Base-by-base conservation (phyloP, 2,797 vertebrate species). In the Phoeniculus purpureus region DNA sequence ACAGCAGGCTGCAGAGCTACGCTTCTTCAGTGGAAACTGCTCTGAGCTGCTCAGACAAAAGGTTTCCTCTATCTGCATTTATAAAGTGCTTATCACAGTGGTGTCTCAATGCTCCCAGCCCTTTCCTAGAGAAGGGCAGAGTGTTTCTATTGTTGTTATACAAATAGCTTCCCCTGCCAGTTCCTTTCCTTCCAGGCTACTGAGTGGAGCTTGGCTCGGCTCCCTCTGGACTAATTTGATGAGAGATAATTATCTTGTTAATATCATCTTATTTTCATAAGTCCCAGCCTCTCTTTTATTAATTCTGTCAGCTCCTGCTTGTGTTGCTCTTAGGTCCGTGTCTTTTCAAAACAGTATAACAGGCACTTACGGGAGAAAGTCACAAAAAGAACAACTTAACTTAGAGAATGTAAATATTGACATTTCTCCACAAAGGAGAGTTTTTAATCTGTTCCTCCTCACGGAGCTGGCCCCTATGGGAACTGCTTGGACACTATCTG, bases 201-300 rank as follows among this genome's bases (percentile, higher is more conserved):
- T 60, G 91, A 92, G 87, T 62, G 70, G 31, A 94, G 91, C 87
- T 93, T 91, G 94, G 94, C 94, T 94, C 4, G 19, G 84, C 93
- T 96, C 94, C 93, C 93, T 90, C 94, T 91, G 92, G 95, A 94
- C 94, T 95, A 94, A 96, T 96, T 96, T 96, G 94, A 93, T 86
- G 89, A 93, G 92, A 96, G 95, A 96, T 96, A 96, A 95, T 96
- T 96, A 96, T 96, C 94, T 94, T 92, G 93, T 95, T 96, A 96
- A 96, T 96, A 95, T 95, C 92, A 75, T 94, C 93, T 91, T 95
- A 94, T 96, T 96, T 92, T 95, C 93, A 85, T 94, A 95, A 94
- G 93, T 87, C 94, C 81, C 94, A 94, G 95, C 88, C 88, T 95
- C 95, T 96, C 91, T 56, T 93, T 90, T 94, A 96, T 96, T 96